A percentile compares a stretch with the other conserved stretches of the same genome.
Conservation (phyloP, 2,888 invertebrate genomes). For the Eurois occulta region DNA sequence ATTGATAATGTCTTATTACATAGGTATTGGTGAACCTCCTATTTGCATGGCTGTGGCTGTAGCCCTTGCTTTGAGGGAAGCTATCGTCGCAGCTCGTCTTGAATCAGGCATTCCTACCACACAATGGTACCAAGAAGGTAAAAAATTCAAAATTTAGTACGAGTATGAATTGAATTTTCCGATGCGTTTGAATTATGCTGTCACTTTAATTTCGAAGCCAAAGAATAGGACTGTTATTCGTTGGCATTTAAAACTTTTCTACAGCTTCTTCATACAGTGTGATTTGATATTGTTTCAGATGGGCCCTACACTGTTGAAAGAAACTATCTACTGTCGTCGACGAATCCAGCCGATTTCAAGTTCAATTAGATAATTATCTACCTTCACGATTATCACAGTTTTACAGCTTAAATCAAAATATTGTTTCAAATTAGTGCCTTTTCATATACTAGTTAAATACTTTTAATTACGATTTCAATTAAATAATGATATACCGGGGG, state of each 20-base stretch:
- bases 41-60: constrained; percentile 84
- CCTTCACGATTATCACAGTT: background rate
- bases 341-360: constrained; percentile 43
- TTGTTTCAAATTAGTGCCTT: background rate
- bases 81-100: constrained; percentile 90
- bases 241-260: background rate
- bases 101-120: constrained; percentile 89
- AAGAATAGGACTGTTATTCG: background rate
- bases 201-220: background rate
- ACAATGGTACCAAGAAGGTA: constrained; percentile 91
- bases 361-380: constrained; percentile 29
- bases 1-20: constrained; percentile 34
- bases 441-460: background rate
- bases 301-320: constrained; percentile 51
- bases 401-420: background rate
- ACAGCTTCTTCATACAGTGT: background rate
- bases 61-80: constrained; percentile 91
- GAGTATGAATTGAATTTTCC: background rate
- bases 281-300: constrained; percentile 34
- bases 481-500: background rate
- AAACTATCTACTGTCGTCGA: constrained; percentile 39
- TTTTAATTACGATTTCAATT: background rate
- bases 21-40: constrained; percentile 89
- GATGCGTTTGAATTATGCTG: background rate
- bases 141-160: background rate